Percentiles rank a stretch among this genome's conserved stretches.
Conservation (phyloP, 2,888 invertebrate species). For the Mesoligia furuncula region DNA sequence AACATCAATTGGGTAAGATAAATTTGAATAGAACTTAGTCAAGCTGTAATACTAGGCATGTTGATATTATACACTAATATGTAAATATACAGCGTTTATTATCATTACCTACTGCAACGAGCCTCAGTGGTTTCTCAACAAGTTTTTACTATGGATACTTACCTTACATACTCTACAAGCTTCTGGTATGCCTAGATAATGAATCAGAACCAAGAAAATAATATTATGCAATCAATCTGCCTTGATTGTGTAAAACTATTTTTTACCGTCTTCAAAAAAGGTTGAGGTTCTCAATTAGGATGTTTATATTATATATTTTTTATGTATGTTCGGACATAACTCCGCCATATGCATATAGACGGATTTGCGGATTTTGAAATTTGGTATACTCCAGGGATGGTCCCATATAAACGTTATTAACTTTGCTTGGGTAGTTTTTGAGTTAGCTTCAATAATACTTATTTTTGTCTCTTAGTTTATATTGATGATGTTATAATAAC, state of each 20-base stretch:
- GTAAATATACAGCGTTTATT: slow-evolving; percentile 21
- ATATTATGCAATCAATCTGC: neutral
- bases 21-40: neutral
- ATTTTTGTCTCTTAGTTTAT: too few relatives aligned
- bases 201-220: slow-evolving; percentile 24
- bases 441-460: too few relatives aligned
- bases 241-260: neutral
- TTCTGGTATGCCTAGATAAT: slow-evolving; percentile 27
- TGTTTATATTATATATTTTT: too few relatives aligned
- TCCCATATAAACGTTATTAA: too few relatives aligned
- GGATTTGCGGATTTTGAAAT: too few relatives aligned
- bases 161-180: neutral
- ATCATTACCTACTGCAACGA: slow-evolving; percentile 11
- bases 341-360: too few relatives aligned
- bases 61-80: neutral
- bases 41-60: neutral
- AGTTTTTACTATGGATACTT: slow-evolving; percentile 31
- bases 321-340: too few relatives aligned
- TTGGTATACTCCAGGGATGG: too few relatives aligned
- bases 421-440: too few relatives aligned
- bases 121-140: slow-evolving; percentile 18
- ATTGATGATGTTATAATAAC: too few relatives aligned
- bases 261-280: neutral
- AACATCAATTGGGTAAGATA: too few relatives aligned
- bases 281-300: too few relatives aligned